Base-by-base conservation (phyloP, 1,140 invertebrate species). In the Pollicipes pollicipes region DNA sequence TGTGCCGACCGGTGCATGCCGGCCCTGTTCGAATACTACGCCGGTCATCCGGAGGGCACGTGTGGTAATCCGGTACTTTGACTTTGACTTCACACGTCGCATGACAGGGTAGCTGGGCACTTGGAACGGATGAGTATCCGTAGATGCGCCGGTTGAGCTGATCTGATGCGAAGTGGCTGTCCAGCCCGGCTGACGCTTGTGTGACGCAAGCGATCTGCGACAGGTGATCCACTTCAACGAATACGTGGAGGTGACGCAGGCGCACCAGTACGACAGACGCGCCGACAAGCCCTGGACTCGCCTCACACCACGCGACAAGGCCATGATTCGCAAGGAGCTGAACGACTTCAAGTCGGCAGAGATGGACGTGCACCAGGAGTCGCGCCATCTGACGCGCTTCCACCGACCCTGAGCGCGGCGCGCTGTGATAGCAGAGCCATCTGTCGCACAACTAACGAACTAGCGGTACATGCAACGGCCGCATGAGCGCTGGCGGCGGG, bases 321-420 rank as follows among this genome's bases (percentile, higher is more conserved):
- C 96, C 77, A 92, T 94, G 78, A 99, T 99, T 80, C 86, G 96
- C 73, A 98, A 98, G 81, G 97, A 99, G 83, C 85, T 99, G 76
- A 99, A 99, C 84, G 97, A 99, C 83, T 99, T 97, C 82, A 99
- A 99, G 84, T 95, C 93, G 79, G 92, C 90, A 74, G 97, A 99
- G 84, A 99, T 99, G 97, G 93, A 94, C 79, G 97, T 99, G 73
- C 97, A 99, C 84, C 93, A 97, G 82, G 94, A 98, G 74, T 97
- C 94, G 86, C 88, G 91, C 81, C 95, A 98, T 83, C 87, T 98
- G 77, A 99, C 85, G 26, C 71, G 76, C 75, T 79, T 76, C 69
- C 76, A 77, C 72, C 71, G 75, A 66, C 76, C 76, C 66, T 77
- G 75, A 72, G 45, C 45, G 45, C 45, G 13, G 6, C 6, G 2